Evolutionary conservation across 2,113 vertebrate genomes (phyloP), one percentile per base, ranked within the genome.

Genomic region (Alectura lathami): DNA sequence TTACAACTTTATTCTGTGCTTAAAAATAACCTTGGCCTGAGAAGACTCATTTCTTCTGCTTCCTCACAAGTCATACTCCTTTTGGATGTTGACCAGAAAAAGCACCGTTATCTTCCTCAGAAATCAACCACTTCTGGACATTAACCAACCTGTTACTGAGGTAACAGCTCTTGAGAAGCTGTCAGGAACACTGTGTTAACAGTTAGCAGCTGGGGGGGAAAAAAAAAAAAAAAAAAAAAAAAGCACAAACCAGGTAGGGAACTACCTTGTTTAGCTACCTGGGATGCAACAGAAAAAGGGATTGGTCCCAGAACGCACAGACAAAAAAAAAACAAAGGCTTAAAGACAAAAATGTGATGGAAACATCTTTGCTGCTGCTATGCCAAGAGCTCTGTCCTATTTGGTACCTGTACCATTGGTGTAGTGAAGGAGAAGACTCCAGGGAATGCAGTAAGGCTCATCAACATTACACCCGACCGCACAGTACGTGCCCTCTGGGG

Each of bases 401-500:
- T 80, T 89, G 70, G 73, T 59, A 75, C 5, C 69, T 56, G n/a
- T 15, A 27, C 17, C 0, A 0, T 2, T 24, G 86, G 26, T 6
- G 50, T 27, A 32, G 62, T 7, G 34, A 86, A 42, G 5, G 5
- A 50, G 17, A 63, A 75, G 62, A 32, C 38, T 42, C 11, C 32
- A 23, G 42, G 54, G 69, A 80, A 70, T 4, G 38, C 48, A 62
- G 27, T 23, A 54, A 69, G 67, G 45, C 23, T 45, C 34, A 62
- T 30, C 20, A 42, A 53, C 6, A 1, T 21, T 29, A 53, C 69
- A 79, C 9, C 13, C 42, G n/a, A 57, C 36, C 40, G 34, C 34
- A 30, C 4, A 18, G 70, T 4, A 30, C 3, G 0, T 24, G 34
- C 5, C 30, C 36, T 76, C 27, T 36, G 45, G 7, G 21, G 10